Base-by-base conservation (phyloP, 2,797 vertebrate species). In the Gallinago nigripennis region DNA sequence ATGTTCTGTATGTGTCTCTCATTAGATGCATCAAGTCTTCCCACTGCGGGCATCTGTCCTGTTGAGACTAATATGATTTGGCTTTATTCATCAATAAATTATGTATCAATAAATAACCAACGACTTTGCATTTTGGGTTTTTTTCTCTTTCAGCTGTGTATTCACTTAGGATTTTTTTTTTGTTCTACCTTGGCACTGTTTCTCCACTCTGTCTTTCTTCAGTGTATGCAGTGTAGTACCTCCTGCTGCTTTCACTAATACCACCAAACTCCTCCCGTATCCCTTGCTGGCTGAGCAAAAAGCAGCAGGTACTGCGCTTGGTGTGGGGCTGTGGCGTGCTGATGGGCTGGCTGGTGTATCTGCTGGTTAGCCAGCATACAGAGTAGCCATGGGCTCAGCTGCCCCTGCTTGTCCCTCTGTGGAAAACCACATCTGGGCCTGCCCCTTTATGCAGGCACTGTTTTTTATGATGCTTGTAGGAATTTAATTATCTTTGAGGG, bases 201-300 rank as follows among this genome's bases (percentile, higher is more conserved):
- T 86, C 27, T 70, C 23, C 19, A 21, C 58, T 16, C 4, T 61
- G 2, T 31, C 31, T 75, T 54, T 85, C 53, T 69, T 58, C 41
- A 68, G 39, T 17, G n/a, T 31, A 18, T 30, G 41, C 48, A 31
- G 12, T 1, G 1, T 16, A 3, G 35, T 39, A 56, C n/a, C n/a
- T 93, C 8, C 3, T n/a, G 3, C 20, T 81, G 63, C 68, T 20
- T 66, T 89, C 39, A 6, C 4, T 27, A 48, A 11, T 64, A 8
- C 17, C 57, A 17, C 1, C 1, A 17, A 20, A 21, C n/a, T 48
- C 15, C 25, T 80, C 53, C 48, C 0, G 0, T 50, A 6, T 63
- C 24, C 18, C 64, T 65, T 51, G 20, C 53, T 86, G 82, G 56
- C 46, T 85, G 53, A 88, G 61, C 19, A 54, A 37, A 57, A 71